Conservation (phyloP, 30 jellyfish, hydroid and myxozoan genomes). For the Aurelia aurita complex sp. Pacific region DNA sequence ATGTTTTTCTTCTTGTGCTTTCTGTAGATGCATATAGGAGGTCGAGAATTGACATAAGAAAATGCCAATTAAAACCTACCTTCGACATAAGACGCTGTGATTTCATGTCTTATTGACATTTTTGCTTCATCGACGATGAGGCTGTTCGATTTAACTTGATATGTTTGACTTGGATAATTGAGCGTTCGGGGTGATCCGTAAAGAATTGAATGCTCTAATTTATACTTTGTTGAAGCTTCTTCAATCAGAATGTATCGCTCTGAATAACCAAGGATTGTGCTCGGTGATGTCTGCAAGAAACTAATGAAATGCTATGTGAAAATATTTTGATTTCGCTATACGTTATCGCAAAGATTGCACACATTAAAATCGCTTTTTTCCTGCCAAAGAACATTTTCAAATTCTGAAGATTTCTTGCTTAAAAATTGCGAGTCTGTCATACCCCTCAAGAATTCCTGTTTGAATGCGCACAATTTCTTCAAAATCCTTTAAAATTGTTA, state of each 20-base stretch:
- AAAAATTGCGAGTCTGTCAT: too few species aligned
- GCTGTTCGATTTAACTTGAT: conserved; percentile 30
- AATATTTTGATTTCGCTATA: neutral
- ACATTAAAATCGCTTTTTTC: too few species aligned
- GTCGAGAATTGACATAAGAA: too few species aligned
- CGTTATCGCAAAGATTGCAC: too few species aligned
- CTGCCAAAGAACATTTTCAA: too few species aligned
- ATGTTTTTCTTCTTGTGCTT: too few species aligned
- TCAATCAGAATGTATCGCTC: conserved; percentile 56
- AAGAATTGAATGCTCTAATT: conserved; percentile 35
- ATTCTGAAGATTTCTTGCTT: too few species aligned
- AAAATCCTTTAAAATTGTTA: too few species aligned
- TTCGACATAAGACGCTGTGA: conserved; percentile 47
- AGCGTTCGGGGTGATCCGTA: conserved; percentile 32
- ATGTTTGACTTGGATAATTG: conserved; percentile 41
- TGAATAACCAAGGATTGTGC: conserved; percentile 36
- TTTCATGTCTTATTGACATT: conserved; percentile 32
- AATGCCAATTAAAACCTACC: conserved; percentile 1
- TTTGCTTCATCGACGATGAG: conserved; percentile 27
- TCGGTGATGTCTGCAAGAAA: conserved; percentile 60
- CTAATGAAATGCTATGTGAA: conserved; percentile 4
- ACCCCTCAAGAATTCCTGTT: too few species aligned
- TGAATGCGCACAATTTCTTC: too few species aligned
- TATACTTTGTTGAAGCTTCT: conserved; percentile 25
- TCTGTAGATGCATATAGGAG: too few species aligned